Evolutionary conservation across 2,797 vertebrate genomes (phyloP).

Genomic region (Diplodus sargus): DNA sequence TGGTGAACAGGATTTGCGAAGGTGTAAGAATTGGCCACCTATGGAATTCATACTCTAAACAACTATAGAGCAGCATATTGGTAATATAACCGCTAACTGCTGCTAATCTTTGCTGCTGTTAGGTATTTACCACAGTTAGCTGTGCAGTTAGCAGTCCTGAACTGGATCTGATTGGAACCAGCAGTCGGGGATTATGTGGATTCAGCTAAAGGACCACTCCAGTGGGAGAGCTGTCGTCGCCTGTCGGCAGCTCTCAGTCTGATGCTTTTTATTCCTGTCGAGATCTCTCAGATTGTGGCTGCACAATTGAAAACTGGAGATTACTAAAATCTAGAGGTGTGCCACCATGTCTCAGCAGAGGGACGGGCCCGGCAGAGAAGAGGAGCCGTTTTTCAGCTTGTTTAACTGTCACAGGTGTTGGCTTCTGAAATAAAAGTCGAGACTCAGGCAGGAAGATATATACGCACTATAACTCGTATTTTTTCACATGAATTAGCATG

Average conservation of each 20-base stretch:
- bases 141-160: too few relatives aligned
- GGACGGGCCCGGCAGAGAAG: background rate
- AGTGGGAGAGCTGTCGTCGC: constrained; percentile 17
- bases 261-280: constrained; percentile 28
- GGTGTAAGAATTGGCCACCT: too few relatives aligned
- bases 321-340: background rate
- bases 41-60: too few relatives aligned
- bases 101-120: too few relatives aligned
- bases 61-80: too few relatives aligned
- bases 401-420: constrained; percentile 6
- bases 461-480: background rate
- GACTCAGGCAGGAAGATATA: background rate
- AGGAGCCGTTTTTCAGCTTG: constrained; percentile 1
- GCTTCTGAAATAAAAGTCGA: background rate
- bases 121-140: too few relatives aligned
- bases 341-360: background rate
- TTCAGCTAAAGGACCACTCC: constrained; percentile 32
- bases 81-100: too few relatives aligned
- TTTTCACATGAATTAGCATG: background rate
- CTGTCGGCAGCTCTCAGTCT: constrained; percentile 12
- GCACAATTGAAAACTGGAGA: constrained; percentile 24
- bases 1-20: too few relatives aligned
- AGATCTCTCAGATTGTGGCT: constrained; percentile 5
- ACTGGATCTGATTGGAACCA: constrained; percentile 15
- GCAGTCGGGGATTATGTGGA: constrained; percentile 40